A percentile compares a stretch with the other conserved stretches of the same genome.
These are phyloP conservation scores for Theristicus caerulescens DNA, from an alignment of 2,113 vertebrate species.

Conservation along the genomic window DNA sequence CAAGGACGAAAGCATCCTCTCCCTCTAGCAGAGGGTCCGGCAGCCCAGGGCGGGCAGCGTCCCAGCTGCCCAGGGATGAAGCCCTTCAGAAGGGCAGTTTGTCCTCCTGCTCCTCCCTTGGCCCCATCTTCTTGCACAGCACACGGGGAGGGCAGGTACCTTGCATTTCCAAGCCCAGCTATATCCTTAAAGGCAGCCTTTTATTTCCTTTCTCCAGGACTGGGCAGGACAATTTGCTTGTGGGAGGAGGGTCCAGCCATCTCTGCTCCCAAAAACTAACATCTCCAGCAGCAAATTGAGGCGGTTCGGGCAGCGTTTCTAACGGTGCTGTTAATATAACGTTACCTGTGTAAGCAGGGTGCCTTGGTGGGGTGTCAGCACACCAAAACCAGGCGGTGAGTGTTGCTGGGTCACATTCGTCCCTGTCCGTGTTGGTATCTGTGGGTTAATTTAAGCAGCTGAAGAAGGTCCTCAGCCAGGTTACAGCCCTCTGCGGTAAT, in stretches of 20 bases:
- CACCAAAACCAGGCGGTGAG: fast-evolving
- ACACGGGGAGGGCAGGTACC: not conserved
- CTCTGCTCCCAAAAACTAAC: not conserved
- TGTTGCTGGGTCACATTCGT: not conserved
- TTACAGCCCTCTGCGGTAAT: not conserved
- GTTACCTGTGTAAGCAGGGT: fast-evolving
- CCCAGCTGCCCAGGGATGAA: not conserved
- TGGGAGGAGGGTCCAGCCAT: not conserved
- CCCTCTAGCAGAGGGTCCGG: not conserved
- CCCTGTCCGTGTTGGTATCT: not conserved
- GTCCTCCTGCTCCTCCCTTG: not conserved
- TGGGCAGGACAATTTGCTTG: not conserved
- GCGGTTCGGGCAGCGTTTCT: not conserved
- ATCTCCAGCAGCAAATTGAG: fast-evolving
- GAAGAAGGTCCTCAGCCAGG: not conserved
- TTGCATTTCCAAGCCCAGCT: not conserved
- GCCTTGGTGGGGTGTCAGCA: not conserved
- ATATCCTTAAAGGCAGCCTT: not conserved
- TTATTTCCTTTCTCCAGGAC: not conserved
- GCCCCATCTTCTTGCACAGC: not conserved
- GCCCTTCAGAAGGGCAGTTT: not conserved
- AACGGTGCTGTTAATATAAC: not conserved
- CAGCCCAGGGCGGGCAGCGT: not conserved
- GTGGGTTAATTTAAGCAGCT: not conserved
- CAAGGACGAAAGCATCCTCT: not conserved